A percentile compares a stretch with the other conserved stretches of the same genome.
phyloP scores from a whole-genome alignment of 2,797 vertebrate genomes.

The Scyliorhinus canicula region DNA sequence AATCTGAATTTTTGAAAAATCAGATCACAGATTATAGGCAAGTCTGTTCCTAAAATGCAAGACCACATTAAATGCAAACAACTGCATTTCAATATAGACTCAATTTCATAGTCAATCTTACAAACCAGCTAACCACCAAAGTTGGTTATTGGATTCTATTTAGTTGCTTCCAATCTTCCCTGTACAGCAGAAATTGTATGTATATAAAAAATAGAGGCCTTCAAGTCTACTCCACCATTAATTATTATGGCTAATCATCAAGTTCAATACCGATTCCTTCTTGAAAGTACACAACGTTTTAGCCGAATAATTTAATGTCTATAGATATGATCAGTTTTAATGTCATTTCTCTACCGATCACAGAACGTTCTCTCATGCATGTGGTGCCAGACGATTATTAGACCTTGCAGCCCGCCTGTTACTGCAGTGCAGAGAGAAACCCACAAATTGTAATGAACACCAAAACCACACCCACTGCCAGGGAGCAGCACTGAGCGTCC shows the following conservation, averaged over 20 bases:
- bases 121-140: not conserved
- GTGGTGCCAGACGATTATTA: not conserved
- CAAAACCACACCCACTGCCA: slow-evolving; percentile 30
- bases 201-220: too few species aligned
- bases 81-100: not conserved
- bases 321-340: not conserved
- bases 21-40: not conserved
- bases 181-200: not conserved
- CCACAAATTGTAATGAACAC: slow-evolving; percentile 22
- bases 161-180: not conserved
- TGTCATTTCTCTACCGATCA: not conserved
- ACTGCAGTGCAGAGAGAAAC: slow-evolving; percentile 37
- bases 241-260: too few species aligned
- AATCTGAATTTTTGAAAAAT: not conserved
- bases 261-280: too few species aligned
- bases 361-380: not conserved
- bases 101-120: not conserved
- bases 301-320: not conserved
- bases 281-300: too few species aligned
- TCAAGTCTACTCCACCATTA: too few species aligned
- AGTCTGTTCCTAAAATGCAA: not conserved
- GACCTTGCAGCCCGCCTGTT: not conserved
- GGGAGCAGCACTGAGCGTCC: slow-evolving; percentile 19
- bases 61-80: not conserved
- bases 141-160: not conserved